phyloP scores from a whole-genome alignment of 2,797 vertebrate genomes.

The Zenarchopterus dispar region DNA sequence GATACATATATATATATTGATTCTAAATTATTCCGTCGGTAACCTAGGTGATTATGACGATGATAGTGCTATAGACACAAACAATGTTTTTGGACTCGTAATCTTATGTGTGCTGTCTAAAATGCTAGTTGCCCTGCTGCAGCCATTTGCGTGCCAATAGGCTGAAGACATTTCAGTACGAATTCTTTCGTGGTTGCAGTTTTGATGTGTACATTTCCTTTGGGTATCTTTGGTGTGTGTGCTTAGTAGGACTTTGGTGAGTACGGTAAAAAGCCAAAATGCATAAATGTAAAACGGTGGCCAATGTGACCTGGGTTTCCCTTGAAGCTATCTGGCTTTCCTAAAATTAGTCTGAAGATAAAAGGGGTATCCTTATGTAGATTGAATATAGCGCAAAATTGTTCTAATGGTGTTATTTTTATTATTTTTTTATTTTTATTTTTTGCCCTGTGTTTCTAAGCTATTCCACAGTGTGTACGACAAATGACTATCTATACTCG shows the following conservation, averaged over 20 bases:
- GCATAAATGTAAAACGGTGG: constrained; percentile 72
- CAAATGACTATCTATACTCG: constrained; percentile 84
- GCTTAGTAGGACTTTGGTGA: constrained; percentile 80
- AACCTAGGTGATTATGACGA: constrained; percentile 73
- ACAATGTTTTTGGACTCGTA: constrained; percentile 82
- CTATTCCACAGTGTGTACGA: constrained; percentile 83
- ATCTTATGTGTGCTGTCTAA: constrained; percentile 80
- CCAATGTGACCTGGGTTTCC: constrained; percentile 73
- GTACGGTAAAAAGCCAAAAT: constrained; percentile 69
- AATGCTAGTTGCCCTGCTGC: constrained; percentile 77
- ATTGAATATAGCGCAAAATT: constrained; percentile 80
- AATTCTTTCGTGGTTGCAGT: constrained; percentile 73
- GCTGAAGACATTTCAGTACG: constrained; percentile 76
- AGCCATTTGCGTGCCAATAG: constrained; percentile 80
- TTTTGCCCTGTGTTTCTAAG: constrained; percentile 78
- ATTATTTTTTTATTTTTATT: constrained; percentile 71
- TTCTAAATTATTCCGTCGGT: constrained; percentile 76
- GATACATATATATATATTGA: constrained; percentile 70
- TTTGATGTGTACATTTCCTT: constrained; percentile 77
- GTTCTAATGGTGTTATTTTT: constrained; percentile 74
- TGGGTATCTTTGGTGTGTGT: constrained; percentile 80
- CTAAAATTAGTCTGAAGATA: constrained; percentile 71
- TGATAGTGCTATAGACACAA: constrained; percentile 82
- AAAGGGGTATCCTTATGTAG: constrained; percentile 73
- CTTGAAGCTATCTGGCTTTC: constrained; percentile 72